These are phyloP conservation scores for Trichacis sp. DNA, from an alignment of 2,888 invertebrate genomes.

Conservation along the genomic window DNA sequence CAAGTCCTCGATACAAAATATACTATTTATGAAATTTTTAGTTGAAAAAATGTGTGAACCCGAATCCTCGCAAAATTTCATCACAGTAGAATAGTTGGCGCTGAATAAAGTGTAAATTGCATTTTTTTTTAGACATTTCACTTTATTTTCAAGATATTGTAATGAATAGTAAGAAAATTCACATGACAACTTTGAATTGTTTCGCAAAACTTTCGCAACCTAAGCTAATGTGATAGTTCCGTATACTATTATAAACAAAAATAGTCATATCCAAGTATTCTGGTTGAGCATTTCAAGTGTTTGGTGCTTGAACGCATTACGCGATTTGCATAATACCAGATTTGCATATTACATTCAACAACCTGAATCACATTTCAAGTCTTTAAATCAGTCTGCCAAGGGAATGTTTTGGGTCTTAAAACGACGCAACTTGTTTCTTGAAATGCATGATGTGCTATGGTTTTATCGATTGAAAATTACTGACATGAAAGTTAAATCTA, in stretches of 20 bases:
- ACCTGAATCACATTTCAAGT: constrained; percentile 26
- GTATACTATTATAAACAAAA: constrained; percentile 24
- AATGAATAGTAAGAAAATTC: constrained; percentile 30
- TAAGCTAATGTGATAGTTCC: constrained; percentile 38
- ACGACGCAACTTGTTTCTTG: too few relatives aligned
- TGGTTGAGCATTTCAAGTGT: constrained; percentile 32
- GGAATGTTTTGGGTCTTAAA: constrained; percentile 44
- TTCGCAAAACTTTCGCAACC: constrained; percentile 35
- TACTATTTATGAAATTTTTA: too few relatives aligned
- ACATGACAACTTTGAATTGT: constrained; percentile 23
- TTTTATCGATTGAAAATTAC: too few relatives aligned
- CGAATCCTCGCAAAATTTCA: too few relatives aligned
- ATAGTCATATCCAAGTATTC: constrained; percentile 5
- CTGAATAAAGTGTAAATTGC: too few relatives aligned
- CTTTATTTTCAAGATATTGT: constrained; percentile 38
- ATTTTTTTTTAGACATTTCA: constrained; percentile 30
- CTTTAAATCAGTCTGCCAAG: constrained; percentile 41
- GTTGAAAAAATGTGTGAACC: too few relatives aligned
- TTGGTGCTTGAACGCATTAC: constrained; percentile 32
- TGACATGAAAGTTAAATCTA: too few relatives aligned
- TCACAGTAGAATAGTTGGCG: too few relatives aligned
- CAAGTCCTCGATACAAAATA: too few relatives aligned
- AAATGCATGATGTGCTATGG: too few relatives aligned
- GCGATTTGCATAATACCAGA: constrained; percentile 9
- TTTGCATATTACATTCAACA: constrained; percentile 13